Conservation (phyloP, 2,888 invertebrate genomes). For the Tuta absoluta region DNA sequence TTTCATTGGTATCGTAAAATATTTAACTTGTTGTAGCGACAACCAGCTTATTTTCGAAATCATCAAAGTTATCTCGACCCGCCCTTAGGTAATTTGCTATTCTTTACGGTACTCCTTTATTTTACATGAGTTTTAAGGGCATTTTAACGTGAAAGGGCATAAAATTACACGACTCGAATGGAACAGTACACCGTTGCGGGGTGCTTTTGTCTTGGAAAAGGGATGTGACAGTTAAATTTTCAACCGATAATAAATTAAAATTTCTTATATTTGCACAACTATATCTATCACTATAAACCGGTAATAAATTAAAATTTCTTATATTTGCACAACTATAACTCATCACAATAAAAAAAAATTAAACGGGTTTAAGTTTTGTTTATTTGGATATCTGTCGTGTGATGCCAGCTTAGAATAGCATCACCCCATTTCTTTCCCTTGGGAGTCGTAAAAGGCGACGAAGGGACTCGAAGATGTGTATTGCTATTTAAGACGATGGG, state of each 20-base stretch:
- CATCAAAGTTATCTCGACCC: conserved; percentile 30
- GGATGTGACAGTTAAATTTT: conserved; percentile 1
- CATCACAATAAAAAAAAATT: too few relatives aligned
- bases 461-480: too few relatives aligned
- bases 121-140: conserved; percentile 28
- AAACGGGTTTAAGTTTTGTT: too few relatives aligned
- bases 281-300: too few relatives aligned
- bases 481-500: too few relatives aligned
- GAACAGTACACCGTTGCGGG: conserved; percentile 23
- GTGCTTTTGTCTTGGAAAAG: conserved; percentile 5
- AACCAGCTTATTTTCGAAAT: conserved; percentile 15
- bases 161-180: conserved; percentile 23
- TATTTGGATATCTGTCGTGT: too few relatives aligned
- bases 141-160: conserved; percentile 18
- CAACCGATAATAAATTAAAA: neutral
- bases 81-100: conserved; percentile 23
- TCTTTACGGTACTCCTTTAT: conserved; percentile 26
- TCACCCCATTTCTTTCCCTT: too few relatives aligned
- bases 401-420: too few relatives aligned
- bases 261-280: too few relatives aligned
- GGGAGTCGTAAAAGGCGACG: too few relatives aligned
- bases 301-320: too few relatives aligned
- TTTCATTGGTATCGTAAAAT: conserved; percentile 21
- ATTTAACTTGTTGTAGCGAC: conserved; percentile 10
- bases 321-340: too few relatives aligned